A percentile compares a stretch with the other conserved stretches of the same genome.
Conservation (phyloP, 2,888 invertebrate species). For the Odontomyia ornata region DNA sequence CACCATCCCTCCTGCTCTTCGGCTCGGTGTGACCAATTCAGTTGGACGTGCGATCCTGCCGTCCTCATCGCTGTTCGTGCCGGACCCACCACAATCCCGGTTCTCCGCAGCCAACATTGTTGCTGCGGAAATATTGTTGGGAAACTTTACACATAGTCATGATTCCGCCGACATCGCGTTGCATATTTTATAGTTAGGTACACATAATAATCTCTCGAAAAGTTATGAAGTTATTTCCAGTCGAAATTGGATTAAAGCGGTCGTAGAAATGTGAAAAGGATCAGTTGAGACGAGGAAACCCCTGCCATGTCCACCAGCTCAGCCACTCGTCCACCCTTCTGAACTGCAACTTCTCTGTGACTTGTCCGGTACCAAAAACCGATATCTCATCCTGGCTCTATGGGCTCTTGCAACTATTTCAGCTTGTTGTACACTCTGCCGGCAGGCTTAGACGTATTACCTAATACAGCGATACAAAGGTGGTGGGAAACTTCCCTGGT, state of each 20-base stretch:
- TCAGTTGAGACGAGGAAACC: not conserved
- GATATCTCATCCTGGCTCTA: not conserved
- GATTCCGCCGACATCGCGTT: not conserved
- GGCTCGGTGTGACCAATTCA: not conserved
- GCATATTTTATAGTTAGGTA: constrained; percentile 22
- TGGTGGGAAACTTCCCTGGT: not conserved
- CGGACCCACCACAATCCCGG: not conserved
- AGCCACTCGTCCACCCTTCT: not conserved
- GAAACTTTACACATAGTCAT: constrained; percentile 2
- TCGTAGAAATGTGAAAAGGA: not conserved
- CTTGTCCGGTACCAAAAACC: no score
- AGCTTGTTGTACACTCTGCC: not conserved
- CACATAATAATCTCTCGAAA: constrained; percentile 26
- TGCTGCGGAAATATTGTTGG: not conserved
- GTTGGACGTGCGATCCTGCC: not conserved
- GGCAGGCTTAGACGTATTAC: not conserved
- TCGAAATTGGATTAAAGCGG: constrained; percentile 25
- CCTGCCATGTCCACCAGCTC: not conserved
- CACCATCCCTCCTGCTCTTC: no score
- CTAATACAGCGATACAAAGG: not conserved
- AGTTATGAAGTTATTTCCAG: constrained; percentile 25
- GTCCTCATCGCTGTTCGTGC: not conserved
- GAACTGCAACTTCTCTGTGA: no score
- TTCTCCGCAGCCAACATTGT: not conserved
- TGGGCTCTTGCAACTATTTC: not conserved